These are phyloP conservation scores for Hylaeus anthracinus DNA, from an alignment of 1,140 invertebrate species.

Conservation along the genomic window DNA sequence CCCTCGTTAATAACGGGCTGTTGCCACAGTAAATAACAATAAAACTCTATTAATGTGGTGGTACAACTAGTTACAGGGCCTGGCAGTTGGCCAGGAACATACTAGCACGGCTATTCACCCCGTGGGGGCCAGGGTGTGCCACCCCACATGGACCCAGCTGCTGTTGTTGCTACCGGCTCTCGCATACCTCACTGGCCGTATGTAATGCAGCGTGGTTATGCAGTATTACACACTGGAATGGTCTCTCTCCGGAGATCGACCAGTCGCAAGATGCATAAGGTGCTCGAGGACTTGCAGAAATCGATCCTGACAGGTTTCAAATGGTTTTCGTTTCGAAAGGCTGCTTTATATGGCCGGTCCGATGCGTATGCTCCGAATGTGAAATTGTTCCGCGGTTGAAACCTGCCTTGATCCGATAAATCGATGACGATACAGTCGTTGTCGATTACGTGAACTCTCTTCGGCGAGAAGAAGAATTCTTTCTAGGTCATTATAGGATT, in stretches of 20 bases:
- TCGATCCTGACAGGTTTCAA: neutral
- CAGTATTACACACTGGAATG: conserved; percentile 70
- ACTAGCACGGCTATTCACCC: conserved; percentile 73
- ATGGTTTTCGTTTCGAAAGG: neutral
- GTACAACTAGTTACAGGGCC: conserved; percentile 74
- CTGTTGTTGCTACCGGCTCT: conserved; percentile 45
- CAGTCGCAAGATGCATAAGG: conserved; percentile 51
- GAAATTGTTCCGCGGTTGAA: too few relatives aligned
- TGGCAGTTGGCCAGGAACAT: conserved; percentile 77
- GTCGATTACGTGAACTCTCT: too few relatives aligned
- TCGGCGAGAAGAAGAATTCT: too few relatives aligned
- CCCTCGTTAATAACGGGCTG: conserved; percentile 53
- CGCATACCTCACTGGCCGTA: conserved; percentile 70
- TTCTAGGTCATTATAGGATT: too few relatives aligned
- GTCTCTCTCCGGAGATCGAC: conserved; percentile 51
- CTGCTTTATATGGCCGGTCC: neutral
- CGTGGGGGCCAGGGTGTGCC: conserved; percentile 36
- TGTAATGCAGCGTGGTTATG: conserved; percentile 75
- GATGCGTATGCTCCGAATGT: too few relatives aligned
- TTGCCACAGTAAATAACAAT: conserved; percentile 80
- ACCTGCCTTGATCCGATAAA: too few relatives aligned
- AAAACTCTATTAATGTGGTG: conserved; percentile 80
- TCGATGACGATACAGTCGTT: too few relatives aligned
- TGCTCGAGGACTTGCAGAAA: conserved; percentile 51
- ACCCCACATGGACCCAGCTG: conserved; percentile 29